A percentile compares a stretch with the other conserved stretches of the same genome.
These are phyloP conservation scores for Stylophora pistillata DNA, from an alignment of 64 coral and sea anemone species.

Conservation along the genomic window DNA sequence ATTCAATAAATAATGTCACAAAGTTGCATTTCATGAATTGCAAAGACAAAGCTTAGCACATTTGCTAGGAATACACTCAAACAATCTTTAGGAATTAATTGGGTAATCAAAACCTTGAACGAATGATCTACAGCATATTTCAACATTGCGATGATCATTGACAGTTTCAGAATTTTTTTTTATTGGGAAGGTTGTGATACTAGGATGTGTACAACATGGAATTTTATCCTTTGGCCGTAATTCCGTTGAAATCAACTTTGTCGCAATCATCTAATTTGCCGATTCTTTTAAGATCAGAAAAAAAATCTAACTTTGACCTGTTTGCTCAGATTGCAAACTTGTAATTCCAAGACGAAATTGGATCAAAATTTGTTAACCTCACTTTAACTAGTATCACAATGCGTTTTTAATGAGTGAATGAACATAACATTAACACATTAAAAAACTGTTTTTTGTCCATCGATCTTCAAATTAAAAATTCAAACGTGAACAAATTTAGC, in stretches of 20 bases:
- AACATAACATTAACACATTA: not conserved
- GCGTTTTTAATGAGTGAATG: not conserved
- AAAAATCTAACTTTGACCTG: not conserved
- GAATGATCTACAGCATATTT: too few species aligned
- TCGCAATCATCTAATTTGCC: not conserved
- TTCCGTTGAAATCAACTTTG: not conserved
- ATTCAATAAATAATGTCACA: slow-evolving; percentile 7
- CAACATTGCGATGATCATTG: too few species aligned
- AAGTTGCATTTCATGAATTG: slow-evolving; percentile 35
- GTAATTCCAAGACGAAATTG: not conserved
- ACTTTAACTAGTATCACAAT: not conserved
- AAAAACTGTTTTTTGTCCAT: not conserved
- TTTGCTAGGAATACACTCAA: slow-evolving; percentile 22
- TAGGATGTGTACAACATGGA: too few species aligned
- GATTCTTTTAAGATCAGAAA: not conserved
- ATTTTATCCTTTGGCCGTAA: not conserved
- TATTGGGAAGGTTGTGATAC: not conserved
- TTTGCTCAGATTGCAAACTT: not conserved
- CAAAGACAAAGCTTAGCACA: slow-evolving; percentile 4
- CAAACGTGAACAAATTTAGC: slow-evolving; percentile 8
- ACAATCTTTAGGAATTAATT: slow-evolving; percentile 3
- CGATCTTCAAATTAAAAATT: not conserved
- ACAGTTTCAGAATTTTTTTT: not conserved
- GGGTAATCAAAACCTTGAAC: not conserved
- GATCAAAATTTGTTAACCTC: not conserved